phyloP scores from a whole-genome alignment of 2,113 vertebrate genomes.

The Ceuthmochares aereus region DNA sequence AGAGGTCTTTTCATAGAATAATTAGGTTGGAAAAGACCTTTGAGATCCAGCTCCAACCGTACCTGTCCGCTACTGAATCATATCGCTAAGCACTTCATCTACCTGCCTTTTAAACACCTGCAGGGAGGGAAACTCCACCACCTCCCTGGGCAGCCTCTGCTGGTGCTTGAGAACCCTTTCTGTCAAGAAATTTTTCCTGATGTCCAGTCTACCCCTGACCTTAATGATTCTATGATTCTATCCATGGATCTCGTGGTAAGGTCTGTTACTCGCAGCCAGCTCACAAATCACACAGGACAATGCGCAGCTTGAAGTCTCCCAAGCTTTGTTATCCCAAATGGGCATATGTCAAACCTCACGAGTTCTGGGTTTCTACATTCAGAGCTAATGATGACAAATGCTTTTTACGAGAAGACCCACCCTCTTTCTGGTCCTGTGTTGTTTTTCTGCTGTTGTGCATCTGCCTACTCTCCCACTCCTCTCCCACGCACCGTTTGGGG shows the following conservation, averaged over 20 bases:
- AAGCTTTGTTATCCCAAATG: not conserved
- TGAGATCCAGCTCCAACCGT: too few relatives aligned
- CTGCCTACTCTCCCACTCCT: slow-evolving; percentile 48
- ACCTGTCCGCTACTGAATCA: too few relatives aligned
- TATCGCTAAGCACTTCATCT: too few relatives aligned
- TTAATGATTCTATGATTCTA: too few relatives aligned
- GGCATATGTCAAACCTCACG: not conserved
- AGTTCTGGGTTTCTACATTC: not conserved
- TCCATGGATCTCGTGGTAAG: not conserved
- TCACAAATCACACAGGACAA: not conserved
- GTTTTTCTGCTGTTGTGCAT: not conserved
- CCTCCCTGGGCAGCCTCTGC: too few relatives aligned
- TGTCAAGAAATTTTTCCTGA: too few relatives aligned
- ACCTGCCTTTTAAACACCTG: too few relatives aligned
- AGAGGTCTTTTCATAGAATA: too few relatives aligned
- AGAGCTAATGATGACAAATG: not conserved
- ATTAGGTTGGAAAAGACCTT: too few relatives aligned
- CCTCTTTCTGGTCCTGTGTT: slow-evolving; percentile 37
- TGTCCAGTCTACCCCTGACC: too few relatives aligned
- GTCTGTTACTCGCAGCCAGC: rapidly evolving
- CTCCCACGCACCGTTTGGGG: slow-evolving; percentile 28
- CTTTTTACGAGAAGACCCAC: not conserved
- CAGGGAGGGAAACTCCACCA: too few relatives aligned
- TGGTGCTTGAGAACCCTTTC: too few relatives aligned
- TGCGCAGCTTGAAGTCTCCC: not conserved